Percentiles rank a stretch among this genome's conserved stretches.
These are phyloP conservation scores for Dermolepida albohirtum DNA, from an alignment of 2,888 invertebrate species.

Conservation along the genomic window DNA sequence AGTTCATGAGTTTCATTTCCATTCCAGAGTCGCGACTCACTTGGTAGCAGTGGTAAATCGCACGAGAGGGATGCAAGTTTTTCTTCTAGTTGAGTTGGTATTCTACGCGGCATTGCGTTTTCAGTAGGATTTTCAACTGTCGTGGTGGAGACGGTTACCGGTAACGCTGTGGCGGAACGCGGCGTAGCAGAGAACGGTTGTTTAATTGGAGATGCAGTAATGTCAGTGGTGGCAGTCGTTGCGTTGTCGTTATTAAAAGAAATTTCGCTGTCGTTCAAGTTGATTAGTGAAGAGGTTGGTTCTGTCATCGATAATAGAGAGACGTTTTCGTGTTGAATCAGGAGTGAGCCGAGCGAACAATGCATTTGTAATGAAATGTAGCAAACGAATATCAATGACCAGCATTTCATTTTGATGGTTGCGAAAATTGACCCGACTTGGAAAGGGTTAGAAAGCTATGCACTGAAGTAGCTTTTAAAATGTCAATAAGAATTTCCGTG, in stretches of 20 bases:
- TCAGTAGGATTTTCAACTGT: slow-evolving; percentile 40
- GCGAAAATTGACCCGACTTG: neutral
- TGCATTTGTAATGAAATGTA: slow-evolving; percentile 37
- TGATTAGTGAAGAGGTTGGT: slow-evolving; percentile 62
- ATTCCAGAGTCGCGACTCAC: slow-evolving; percentile 76
- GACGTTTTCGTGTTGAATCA: slow-evolving; percentile 60
- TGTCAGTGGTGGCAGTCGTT: slow-evolving; percentile 5
- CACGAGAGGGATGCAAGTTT: slow-evolving; percentile 75
- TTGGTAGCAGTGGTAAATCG: slow-evolving; percentile 74
- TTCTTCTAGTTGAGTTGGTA: slow-evolving; percentile 71
- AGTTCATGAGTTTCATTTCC: slow-evolving; percentile 80
- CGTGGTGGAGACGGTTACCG: slow-evolving; percentile 17
- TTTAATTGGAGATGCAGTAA: slow-evolving; percentile 18
- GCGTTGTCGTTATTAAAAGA: slow-evolving; percentile 45
- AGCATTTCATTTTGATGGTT: slow-evolving; percentile 41
- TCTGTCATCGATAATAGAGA: slow-evolving; percentile 64
- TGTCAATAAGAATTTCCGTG: too few species aligned
- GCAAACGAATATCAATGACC: slow-evolving; percentile 38
- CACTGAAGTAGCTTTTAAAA: too few species aligned
- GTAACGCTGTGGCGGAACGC: slow-evolving; percentile 9
- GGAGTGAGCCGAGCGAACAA: slow-evolving; percentile 56
- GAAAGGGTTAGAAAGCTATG: neutral
- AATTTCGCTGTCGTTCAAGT: slow-evolving; percentile 61
- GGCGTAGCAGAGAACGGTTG: slow-evolving; percentile 15
- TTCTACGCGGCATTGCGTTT: slow-evolving; percentile 50